Conservation (phyloP, 2,113 vertebrate species). For the Tachycineta bicolor region DNA sequence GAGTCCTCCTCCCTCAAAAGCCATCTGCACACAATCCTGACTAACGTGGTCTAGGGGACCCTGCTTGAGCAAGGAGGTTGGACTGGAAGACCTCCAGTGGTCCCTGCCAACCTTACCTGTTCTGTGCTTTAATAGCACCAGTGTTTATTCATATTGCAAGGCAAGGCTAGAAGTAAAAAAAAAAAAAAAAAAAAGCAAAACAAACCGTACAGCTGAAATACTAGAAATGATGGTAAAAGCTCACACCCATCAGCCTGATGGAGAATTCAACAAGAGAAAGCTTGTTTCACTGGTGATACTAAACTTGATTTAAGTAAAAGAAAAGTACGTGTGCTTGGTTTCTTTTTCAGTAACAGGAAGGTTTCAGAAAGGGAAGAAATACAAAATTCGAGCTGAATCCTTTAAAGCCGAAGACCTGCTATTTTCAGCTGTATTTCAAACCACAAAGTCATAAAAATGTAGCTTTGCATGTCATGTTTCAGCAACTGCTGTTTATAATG, state of each 20-base stretch:
- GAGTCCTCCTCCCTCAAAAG: not conserved
- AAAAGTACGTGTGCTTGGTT: not conserved
- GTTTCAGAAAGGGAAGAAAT: not conserved
- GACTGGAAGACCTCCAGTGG: not conserved
- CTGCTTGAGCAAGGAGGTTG: not conserved
- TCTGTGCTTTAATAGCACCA: not conserved
- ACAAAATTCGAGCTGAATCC: not conserved
- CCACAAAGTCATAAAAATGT: not conserved
- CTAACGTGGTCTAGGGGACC: accelerated
- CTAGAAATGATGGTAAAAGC: not conserved
- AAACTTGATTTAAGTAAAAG: not conserved
- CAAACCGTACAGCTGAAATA: not conserved
- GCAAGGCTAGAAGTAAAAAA: not conserved
- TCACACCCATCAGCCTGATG: not conserved
- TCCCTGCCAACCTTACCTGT: not conserved
- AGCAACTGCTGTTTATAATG: not conserved
- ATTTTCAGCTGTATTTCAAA: slow-evolving; percentile 11
- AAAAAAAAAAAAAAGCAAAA: not conserved
- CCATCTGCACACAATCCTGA: not conserved
- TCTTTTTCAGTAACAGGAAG: not conserved
- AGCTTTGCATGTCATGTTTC: not conserved
- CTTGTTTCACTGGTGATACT: not conserved
- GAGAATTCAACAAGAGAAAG: not conserved
- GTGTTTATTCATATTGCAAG: not conserved
- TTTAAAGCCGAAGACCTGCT: not conserved